phyloP scores from a whole-genome alignment of 2,113 vertebrate genomes.

The Myrmecophaga tridactyla region DNA sequence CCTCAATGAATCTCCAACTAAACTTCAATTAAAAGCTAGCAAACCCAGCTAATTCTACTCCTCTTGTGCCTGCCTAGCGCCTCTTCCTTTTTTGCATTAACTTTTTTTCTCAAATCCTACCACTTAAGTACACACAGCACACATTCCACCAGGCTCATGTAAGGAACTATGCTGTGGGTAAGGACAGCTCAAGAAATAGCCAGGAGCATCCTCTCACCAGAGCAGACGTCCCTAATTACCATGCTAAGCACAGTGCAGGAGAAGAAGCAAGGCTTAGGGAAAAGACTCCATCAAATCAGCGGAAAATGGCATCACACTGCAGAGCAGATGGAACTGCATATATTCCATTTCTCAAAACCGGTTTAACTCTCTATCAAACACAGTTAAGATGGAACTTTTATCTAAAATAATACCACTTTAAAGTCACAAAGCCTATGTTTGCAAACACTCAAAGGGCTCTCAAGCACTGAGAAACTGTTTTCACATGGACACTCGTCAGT shows the following conservation, averaged over 20 bases:
- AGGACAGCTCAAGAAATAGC: constrained; percentile 75
- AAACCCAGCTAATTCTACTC: constrained; percentile 27
- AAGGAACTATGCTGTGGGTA: constrained; percentile 36
- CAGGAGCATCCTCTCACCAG: constrained; percentile 57
- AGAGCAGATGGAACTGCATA: constrained; percentile 58
- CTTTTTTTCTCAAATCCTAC: not conserved
- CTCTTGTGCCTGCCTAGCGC: not conserved
- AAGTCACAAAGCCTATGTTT: not conserved
- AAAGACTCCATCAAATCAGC: constrained; percentile 67
- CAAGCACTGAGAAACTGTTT: not conserved
- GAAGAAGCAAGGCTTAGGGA: constrained; percentile 61
- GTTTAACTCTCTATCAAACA: constrained; percentile 70
- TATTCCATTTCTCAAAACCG: constrained; percentile 59
- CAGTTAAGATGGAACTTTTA: constrained; percentile 10
- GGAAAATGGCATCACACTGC: constrained; percentile 66
- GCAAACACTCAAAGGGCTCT: not conserved
- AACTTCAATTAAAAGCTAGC: constrained; percentile 67
- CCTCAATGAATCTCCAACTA: constrained; percentile 72
- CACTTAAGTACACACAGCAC: accelerated
- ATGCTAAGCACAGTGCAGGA: constrained; percentile 79
- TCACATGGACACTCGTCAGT: not conserved
- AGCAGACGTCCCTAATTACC: constrained; percentile 78
- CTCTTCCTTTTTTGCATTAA: accelerated
- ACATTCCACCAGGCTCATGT: constrained; percentile 20
- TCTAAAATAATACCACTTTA: not conserved